Percentiles rank a stretch among this genome's conserved stretches.
Evolutionary conservation across 2,888 invertebrate genomes (phyloP).

Genomic region (Phortica okadai): DNA sequence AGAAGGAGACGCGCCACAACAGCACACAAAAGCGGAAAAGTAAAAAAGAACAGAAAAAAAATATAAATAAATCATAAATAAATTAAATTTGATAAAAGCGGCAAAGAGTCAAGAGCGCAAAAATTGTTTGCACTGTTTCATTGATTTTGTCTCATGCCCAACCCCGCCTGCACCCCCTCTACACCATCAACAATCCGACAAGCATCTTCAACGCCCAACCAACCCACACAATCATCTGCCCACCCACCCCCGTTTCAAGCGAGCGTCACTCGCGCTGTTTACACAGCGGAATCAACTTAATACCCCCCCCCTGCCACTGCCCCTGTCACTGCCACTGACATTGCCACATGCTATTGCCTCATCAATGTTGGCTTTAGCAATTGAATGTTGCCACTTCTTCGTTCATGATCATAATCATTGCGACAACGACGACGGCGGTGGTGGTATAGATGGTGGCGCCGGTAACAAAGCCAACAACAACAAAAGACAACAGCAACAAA

Average conservation of each 20-base stretch:
- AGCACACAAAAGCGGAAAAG: not conserved
- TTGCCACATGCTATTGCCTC: not conserved
- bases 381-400: not conserved
- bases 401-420: not conserved
- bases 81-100: slow-evolving; percentile 24
- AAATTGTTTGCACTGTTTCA: slow-evolving; percentile 66
- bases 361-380: not conserved
- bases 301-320: too few species aligned
- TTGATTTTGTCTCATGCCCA: slow-evolving; percentile 49
- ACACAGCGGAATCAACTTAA: not conserved
- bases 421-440: not conserved
- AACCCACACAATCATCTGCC: not conserved
- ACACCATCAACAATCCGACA: not conserved
- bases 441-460: not conserved
- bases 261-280: not conserved
- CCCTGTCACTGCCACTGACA: too few species aligned
- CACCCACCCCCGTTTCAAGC: not conserved
- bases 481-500: slow-evolving; percentile 26
- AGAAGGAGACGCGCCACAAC: not conserved
- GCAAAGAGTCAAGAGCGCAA: slow-evolving; percentile 56
- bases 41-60: slow-evolving; percentile 5
- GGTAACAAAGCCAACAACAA: not conserved
- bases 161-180: not conserved
- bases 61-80: slow-evolving; percentile 13
- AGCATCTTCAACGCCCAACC: not conserved